Evolutionary conservation across 2,888 invertebrate genomes (phyloP).

Genomic region (Amphipoea lucens): DNA sequence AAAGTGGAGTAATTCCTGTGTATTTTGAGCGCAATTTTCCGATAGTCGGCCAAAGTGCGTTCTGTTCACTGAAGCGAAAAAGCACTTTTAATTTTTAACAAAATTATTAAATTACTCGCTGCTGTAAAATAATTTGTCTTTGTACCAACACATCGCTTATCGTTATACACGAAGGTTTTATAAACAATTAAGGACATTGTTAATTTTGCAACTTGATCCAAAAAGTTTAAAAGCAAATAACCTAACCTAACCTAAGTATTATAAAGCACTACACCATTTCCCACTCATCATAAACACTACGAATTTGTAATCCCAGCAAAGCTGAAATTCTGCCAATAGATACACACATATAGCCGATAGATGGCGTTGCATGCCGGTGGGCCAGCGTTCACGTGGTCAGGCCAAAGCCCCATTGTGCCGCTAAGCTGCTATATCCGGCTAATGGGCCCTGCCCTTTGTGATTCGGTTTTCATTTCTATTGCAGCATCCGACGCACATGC

Average conservation of each 20-base stretch:
- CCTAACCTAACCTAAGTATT: background rate
- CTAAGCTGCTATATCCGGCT: slow-evolving; percentile 74
- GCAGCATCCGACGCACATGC: slow-evolving; percentile 54
- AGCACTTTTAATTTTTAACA: slow-evolving; percentile 13
- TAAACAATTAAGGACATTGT: slow-evolving; percentile 18
- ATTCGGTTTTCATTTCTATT: slow-evolving; percentile 63
- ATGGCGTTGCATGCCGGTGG: slow-evolving; percentile 31
- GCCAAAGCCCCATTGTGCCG: slow-evolving; percentile 70
- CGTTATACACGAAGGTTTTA: background rate
- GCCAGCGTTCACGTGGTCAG: slow-evolving; percentile 49
- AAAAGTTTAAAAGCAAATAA: background rate
- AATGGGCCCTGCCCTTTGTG: slow-evolving; percentile 72
- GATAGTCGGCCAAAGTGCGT: background rate
- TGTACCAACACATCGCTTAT: background rate
- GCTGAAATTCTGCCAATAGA: slow-evolving; percentile 45
- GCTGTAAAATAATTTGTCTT: slow-evolving; percentile 26
- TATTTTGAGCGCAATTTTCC: slow-evolving; percentile 23
- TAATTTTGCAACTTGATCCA: slow-evolving; percentile 16
- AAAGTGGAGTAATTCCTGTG: background rate
- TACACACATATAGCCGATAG: slow-evolving; percentile 14
- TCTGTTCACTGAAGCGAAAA: slow-evolving; percentile 1
- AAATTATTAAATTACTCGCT: background rate
- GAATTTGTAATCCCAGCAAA: slow-evolving; percentile 54
- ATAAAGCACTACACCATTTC: background rate
- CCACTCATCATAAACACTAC: background rate